These are phyloP conservation scores for Salticus scenicus DNA, from an alignment of 2,888 invertebrate species.

Conservation along the genomic window DNA sequence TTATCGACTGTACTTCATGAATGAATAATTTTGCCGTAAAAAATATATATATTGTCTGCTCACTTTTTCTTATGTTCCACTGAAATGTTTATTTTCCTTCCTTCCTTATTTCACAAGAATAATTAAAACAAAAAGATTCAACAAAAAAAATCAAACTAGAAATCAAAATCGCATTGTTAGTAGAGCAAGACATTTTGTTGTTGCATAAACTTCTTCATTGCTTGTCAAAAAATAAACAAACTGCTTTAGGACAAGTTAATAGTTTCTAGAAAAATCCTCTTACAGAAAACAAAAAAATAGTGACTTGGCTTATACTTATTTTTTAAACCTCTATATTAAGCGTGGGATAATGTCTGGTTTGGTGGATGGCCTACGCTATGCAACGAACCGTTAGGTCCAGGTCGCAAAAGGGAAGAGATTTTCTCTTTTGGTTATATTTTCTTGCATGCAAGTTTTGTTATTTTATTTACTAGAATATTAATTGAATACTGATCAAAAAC, in stretches of 20 bases:
- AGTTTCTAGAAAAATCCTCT: background rate
- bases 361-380: background rate
- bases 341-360: background rate
- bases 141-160: too few species aligned
- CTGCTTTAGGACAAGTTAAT: background rate
- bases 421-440: too few species aligned
- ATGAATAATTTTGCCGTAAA: too few species aligned
- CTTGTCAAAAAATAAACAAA: background rate
- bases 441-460: too few species aligned
- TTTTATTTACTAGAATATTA: too few species aligned
- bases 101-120: too few species aligned
- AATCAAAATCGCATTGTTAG: conserved; percentile 9
- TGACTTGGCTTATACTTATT: background rate
- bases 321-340: background rate
- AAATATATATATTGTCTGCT: too few species aligned
- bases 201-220: background rate
- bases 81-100: too few species aligned
- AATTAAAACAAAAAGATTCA: too few species aligned
- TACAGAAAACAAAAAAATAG: background rate
- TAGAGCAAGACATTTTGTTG: background rate
- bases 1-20: too few species aligned
- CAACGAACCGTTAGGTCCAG: conserved; percentile 7
- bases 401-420: background rate
- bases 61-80: too few species aligned
- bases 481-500: too few species aligned